Conservation (phyloP, 2,113 vertebrate species). For the Atrichornis clamosus region DNA sequence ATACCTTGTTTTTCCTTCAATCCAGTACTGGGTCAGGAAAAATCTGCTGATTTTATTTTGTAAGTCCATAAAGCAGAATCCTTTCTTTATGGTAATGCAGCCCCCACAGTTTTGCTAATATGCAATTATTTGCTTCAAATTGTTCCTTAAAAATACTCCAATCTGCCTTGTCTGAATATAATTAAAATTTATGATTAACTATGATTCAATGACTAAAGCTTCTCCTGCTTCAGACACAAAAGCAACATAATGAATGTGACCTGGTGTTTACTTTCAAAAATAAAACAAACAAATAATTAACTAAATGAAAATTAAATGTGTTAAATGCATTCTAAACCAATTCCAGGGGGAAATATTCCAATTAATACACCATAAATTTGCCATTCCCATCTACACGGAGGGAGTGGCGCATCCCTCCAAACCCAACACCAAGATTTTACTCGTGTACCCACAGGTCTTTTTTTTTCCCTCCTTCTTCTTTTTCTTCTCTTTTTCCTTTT, state of each 20-base stretch:
- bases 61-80: not conserved
- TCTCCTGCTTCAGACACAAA: not conserved
- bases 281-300: not conserved
- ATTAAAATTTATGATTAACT: not conserved
- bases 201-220: not conserved
- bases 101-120: not conserved
- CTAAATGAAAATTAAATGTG: rapidly evolving
- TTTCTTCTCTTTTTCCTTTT: not conserved
- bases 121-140: not conserved
- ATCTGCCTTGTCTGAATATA: not conserved
- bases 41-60: not conserved
- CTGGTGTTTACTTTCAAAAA: rapidly evolving
- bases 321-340: rapidly evolving
- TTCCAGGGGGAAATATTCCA: rapidly evolving
- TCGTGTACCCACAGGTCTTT: not conserved
- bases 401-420: not conserved
- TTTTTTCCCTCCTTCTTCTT: not conserved
- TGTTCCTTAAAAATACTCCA: not conserved
- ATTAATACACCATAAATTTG: rapidly evolving
- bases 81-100: not conserved
- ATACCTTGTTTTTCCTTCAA: not conserved
- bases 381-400: rapidly evolving
- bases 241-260: rapidly evolving
- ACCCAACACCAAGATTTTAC: slow-evolving; percentile 1
- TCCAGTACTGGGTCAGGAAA: not conserved